phyloP scores from a whole-genome alignment of 2,888 invertebrate genomes.

The Chaitophorus viminalis region DNA sequence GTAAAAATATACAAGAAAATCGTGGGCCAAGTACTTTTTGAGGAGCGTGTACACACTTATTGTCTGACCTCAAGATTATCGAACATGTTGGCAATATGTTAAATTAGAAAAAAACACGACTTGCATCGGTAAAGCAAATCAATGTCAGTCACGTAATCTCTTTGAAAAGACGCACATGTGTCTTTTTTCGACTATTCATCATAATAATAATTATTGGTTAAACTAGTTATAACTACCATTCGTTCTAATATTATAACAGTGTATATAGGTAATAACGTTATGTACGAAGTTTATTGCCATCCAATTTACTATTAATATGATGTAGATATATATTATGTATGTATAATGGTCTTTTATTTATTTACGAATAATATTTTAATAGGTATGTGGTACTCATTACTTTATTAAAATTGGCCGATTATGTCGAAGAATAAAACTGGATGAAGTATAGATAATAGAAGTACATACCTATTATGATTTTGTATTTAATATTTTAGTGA shows the following conservation, averaged over 20 bases:
- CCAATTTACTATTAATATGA: no score
- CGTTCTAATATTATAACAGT: neutral
- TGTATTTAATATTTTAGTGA: no score
- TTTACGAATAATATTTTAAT: no score
- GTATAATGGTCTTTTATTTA: no score
- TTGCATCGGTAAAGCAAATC: constrained; percentile 47
- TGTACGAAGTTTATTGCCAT: no score
- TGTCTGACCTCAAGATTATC: constrained; percentile 23
- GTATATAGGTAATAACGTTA: neutral
- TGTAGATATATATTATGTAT: no score
- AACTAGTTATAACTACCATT: neutral
- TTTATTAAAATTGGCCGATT: no score
- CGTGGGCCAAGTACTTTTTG: constrained; percentile 18
- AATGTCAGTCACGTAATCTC: constrained; percentile 57
- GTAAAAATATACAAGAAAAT: neutral
- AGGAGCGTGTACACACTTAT: neutral
- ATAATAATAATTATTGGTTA: constrained; percentile 1
- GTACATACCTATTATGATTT: no score
- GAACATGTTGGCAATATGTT: constrained; percentile 33
- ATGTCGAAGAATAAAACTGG: no score
- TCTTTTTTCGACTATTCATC: constrained; percentile 20
- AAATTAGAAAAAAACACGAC: constrained; percentile 22
- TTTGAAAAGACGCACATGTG: constrained; percentile 42
- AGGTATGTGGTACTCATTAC: no score
- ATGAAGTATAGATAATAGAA: no score